Conservation (phyloP, 2,888 invertebrate species). For the Therioaphis trifolii region DNA sequence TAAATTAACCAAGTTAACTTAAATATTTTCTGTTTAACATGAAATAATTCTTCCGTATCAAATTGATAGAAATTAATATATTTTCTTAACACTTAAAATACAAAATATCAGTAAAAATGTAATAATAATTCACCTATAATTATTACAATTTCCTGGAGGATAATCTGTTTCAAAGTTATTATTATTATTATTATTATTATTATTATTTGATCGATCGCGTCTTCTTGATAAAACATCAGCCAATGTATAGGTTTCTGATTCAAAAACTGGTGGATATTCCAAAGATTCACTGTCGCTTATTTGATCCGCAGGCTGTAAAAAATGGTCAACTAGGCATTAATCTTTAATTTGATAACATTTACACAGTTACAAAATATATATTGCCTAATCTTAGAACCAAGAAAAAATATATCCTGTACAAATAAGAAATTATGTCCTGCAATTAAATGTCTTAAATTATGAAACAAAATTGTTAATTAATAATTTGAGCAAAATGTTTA, state of each 20-base stretch:
- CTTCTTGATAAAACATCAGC: conserved; percentile 64
- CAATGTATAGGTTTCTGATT: conserved; percentile 85
- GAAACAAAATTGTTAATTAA: no score
- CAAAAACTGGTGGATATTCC: conserved; percentile 87
- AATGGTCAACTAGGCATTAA: neutral
- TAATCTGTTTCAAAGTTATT: conserved; percentile 43
- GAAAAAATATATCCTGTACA: no score
- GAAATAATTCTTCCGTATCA: conserved; percentile 21
- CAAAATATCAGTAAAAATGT: neutral
- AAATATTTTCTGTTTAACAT: no score
- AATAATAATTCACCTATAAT: conserved; percentile 27
- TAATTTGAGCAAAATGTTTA: no score
- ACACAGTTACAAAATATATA: neutral
- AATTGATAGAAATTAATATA: neutral
- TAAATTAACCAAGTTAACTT: no score
- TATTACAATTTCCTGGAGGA: conserved; percentile 38
- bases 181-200: no score
- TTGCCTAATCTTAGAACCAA: no score
- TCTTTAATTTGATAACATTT: neutral
- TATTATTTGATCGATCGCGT: conserved; percentile 56
- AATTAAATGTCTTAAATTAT: no score
- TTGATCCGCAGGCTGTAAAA: conserved; percentile 24
- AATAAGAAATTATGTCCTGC: no score
- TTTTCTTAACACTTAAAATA: conserved; percentile 16
- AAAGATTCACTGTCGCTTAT: conserved; percentile 68